Conservation (phyloP, 2,797 vertebrate genomes). For the Chaetophractus vellerosus region DNA sequence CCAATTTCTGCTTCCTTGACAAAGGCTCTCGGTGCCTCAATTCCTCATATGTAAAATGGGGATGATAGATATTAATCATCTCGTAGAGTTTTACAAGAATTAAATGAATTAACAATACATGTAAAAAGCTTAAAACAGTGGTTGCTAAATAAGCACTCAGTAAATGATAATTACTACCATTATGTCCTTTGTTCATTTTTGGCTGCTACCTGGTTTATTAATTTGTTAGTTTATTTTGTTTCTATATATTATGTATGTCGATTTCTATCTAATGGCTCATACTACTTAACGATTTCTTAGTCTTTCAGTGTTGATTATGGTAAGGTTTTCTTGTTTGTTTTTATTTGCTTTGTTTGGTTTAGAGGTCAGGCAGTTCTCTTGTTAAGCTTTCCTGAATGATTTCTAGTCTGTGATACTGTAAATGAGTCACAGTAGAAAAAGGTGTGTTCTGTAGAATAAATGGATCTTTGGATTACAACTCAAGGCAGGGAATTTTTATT, state of each 20-base stretch:
- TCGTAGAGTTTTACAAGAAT: background rate
- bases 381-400: background rate
- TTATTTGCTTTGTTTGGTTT: background rate
- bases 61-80: background rate
- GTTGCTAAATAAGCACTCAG: background rate
- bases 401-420: background rate
- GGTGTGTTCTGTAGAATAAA: background rate
- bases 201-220: background rate
- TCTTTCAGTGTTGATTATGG: background rate
- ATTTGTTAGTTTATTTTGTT: background rate
- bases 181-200: background rate
- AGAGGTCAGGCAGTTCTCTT: background rate
- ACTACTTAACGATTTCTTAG: background rate
- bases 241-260: background rate
- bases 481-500: background rate
- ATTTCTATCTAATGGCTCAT: background rate
- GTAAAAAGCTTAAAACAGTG: background rate
- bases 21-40: background rate
- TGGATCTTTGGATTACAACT: background rate
- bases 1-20: background rate
- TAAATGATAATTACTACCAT: background rate
- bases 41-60: background rate
- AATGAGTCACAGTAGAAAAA: background rate
- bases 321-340: background rate
- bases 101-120: conserved; percentile 12